These are phyloP conservation scores for Parelbella ahira DNA, from an alignment of 2,888 invertebrate species.

Conservation along the genomic window DNA sequence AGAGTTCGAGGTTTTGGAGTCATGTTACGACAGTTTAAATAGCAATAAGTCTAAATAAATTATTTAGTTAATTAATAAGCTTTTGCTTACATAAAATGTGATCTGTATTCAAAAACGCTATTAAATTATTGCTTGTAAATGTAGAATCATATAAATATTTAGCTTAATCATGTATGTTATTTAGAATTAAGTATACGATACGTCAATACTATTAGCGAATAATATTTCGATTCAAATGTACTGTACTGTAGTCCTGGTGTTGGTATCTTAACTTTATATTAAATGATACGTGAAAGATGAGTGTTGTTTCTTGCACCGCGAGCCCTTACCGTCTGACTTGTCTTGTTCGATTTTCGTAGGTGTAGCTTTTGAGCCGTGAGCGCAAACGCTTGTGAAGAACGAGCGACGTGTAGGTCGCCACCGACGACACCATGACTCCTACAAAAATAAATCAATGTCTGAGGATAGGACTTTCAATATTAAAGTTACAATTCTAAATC, in stretches of 20 bases:
- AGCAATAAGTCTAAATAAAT: slow-evolving; percentile 74
- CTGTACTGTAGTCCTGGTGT: slow-evolving; percentile 67
- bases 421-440: slow-evolving; percentile 84
- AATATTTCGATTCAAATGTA: slow-evolving; percentile 31
- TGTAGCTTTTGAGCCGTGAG: slow-evolving; percentile 60
- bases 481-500: no score
- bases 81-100: slow-evolving; percentile 62
- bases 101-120: slow-evolving; percentile 70
- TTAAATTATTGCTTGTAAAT: slow-evolving; percentile 73
- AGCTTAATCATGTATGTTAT: slow-evolving; percentile 35
- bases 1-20: slow-evolving; percentile 86
- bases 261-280: slow-evolving; percentile 65
- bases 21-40: slow-evolving; percentile 81
- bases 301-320: slow-evolving; percentile 26
- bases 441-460: no score
- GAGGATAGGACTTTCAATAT: no score
- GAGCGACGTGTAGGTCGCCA: slow-evolving; percentile 77
- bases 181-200: slow-evolving; percentile 13
- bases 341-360: slow-evolving; percentile 65
- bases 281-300: slow-evolving; percentile 49
- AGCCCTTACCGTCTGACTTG: slow-evolving; percentile 68
- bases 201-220: slow-evolving; percentile 12
- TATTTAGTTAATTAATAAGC: slow-evolving; percentile 43
- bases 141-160: slow-evolving; percentile 53
- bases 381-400: slow-evolving; percentile 65